These are phyloP conservation scores for Diploptera punctata DNA, from an alignment of 2,888 invertebrate species.

Conservation along the genomic window DNA sequence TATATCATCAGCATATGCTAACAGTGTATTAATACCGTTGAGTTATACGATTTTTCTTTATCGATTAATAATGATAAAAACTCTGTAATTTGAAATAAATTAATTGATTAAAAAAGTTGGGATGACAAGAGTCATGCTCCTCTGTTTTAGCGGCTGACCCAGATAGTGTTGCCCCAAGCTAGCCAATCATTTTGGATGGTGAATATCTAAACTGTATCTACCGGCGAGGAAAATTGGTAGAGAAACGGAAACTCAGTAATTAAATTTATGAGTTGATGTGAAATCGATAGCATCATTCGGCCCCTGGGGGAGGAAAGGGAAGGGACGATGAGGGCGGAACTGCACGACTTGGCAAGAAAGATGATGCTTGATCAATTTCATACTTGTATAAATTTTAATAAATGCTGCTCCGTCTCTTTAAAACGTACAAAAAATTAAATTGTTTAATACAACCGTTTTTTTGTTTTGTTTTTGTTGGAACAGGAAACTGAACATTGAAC, in stretches of 20 bases:
- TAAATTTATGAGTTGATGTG: slow-evolving; percentile 40
- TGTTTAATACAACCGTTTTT: no score
- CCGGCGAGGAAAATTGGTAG: slow-evolving; percentile 29
- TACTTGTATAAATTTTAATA: slow-evolving; percentile 25
- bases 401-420: not conserved
- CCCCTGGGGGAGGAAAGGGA: not conserved
- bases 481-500: no score
- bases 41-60: no score
- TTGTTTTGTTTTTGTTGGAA: no score
- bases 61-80: no score
- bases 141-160: not conserved
- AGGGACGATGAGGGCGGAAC: not conserved
- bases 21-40: no score
- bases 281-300: slow-evolving; percentile 36
- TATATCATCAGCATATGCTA: no score
- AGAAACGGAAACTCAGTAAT: slow-evolving; percentile 34
- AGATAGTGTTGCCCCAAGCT: not conserved
- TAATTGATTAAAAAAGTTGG: no score
- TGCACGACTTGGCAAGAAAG: slow-evolving; percentile 9
- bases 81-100: no score
- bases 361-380: slow-evolving; percentile 22
- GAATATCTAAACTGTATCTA: slow-evolving; percentile 5
- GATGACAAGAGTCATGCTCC: no score
- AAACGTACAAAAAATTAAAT: no score
- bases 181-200: slow-evolving; percentile 5